Percentiles rank a stretch among this genome's conserved stretches.
Evolutionary conservation across 2,113 vertebrate species (phyloP).

Genomic region (Garra rufa): DNA sequence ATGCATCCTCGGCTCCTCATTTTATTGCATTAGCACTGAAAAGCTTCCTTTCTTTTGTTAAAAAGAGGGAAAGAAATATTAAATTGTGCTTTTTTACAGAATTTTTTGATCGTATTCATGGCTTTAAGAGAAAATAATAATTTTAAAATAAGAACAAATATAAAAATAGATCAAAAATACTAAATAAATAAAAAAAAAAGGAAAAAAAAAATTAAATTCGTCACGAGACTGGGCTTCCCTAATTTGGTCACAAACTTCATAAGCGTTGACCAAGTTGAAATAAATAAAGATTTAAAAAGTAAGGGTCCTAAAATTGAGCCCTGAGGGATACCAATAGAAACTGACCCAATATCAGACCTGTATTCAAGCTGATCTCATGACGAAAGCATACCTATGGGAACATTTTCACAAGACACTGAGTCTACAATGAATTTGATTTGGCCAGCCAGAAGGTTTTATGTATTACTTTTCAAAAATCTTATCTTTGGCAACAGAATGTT

Average conservation of each 20-base stretch:
- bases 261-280: background rate
- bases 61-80: background rate
- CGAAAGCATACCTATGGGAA: too few relatives aligned
- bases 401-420: too few relatives aligned
- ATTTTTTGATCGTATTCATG: background rate
- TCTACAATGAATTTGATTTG: background rate
- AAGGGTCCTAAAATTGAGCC: background rate
- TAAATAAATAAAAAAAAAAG: too few relatives aligned
- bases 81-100: background rate
- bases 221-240: too few relatives aligned
- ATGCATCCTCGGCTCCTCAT: background rate
- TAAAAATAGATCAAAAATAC: too few relatives aligned
- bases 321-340: background rate
- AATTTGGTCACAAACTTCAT: too few relatives aligned
- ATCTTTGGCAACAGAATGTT: constrained; percentile 2
- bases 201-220: too few relatives aligned
- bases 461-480: background rate
- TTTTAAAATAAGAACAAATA: too few relatives aligned
- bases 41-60: background rate
- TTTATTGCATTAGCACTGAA: background rate
- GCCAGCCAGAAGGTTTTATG: background rate
- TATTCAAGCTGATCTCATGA: too few relatives aligned
- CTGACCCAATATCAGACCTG: background rate
- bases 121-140: background rate
- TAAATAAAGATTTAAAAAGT: background rate